Base-by-base conservation (phyloP, 2,113 vertebrate species). In the Gobio gobio region DNA sequence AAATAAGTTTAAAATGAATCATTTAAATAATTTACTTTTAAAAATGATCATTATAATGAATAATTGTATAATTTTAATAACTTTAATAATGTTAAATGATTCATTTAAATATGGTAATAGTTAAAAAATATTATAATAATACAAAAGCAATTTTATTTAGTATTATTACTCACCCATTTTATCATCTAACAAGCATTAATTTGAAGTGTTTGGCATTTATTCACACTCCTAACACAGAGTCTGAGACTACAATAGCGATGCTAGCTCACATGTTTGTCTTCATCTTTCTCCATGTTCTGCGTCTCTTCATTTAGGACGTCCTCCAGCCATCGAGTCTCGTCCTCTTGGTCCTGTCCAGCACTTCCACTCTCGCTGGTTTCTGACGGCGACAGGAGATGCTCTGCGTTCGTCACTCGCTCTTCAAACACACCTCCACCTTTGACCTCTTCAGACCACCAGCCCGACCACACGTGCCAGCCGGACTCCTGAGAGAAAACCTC, bases 371-470 rank as follows among this genome's bases (percentile, higher is more conserved):
- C 13, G 24, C 54, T 2, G 10, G 10, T 29, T 13, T 63, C 70
- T n/a, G 47, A 72, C 2, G 6, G 29, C 22, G 10, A 12, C 51
- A 22, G 33, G 22, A 74, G 68, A n/a, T 29, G 54, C 10, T 47
- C 14, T 4, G 72, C 9, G 9, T 26, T n/a, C 0, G 51, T 78
- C 29, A 5, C 26, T 10, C 22, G 20, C 54, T 64, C 43, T 49
- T 6, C 56, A 64, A 64, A 20, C 40, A 2, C n/a, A 59, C 54
- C 3, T 29, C 14, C 16, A 22, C 61, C 40, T 51, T 68, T 66
- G 43, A 81, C 61, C 24, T 68, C 61, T 54, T 68, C 63, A 14
- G 79, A 68, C 79, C 79, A 82, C 79, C 79, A 82, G 24, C 79
- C 79, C 1, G 79, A 82, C 79, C 79, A 82, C 0, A 47, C 61